Conservation (phyloP, 2,888 invertebrate species). For the Monoplex corrugatus region DNA sequence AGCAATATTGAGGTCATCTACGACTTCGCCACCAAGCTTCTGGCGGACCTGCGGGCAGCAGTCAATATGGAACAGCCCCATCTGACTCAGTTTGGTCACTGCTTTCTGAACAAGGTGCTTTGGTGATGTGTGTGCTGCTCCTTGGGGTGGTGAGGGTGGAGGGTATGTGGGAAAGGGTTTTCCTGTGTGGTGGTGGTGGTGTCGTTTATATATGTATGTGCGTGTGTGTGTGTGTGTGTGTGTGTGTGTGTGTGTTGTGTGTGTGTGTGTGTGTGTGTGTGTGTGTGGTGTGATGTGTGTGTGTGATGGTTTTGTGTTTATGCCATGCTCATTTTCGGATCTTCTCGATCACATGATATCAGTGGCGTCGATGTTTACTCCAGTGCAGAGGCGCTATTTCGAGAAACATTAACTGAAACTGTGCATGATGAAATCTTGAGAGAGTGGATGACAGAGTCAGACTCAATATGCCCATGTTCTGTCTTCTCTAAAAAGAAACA, state of each 20-base stretch:
- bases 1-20: constrained; percentile 89
- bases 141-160: not conserved
- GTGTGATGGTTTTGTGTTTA: not conserved
- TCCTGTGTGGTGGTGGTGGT: not conserved
- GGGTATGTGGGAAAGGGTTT: not conserved
- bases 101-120: constrained; percentile 89
- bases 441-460: no score
- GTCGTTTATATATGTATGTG: not conserved
- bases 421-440: no score
- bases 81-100: constrained; percentile 89
- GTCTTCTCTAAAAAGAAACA: no score
- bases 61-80: constrained; percentile 87
- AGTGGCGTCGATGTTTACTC: no score
- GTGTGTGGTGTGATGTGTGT: not conserved
- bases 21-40: constrained; percentile 88
- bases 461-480: no score
- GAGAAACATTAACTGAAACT: no score
- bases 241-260: not conserved
- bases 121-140: not conserved
- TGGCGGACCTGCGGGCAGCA: constrained; percentile 87
- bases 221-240: not conserved
- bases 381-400: no score
- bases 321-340: constrained; percentile 87
- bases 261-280: constrained; percentile 7
- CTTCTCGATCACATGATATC: no score